Evolutionary conservation across 2,113 vertebrate genomes (phyloP).

Genomic region (Syngnathus typhle): DNA sequence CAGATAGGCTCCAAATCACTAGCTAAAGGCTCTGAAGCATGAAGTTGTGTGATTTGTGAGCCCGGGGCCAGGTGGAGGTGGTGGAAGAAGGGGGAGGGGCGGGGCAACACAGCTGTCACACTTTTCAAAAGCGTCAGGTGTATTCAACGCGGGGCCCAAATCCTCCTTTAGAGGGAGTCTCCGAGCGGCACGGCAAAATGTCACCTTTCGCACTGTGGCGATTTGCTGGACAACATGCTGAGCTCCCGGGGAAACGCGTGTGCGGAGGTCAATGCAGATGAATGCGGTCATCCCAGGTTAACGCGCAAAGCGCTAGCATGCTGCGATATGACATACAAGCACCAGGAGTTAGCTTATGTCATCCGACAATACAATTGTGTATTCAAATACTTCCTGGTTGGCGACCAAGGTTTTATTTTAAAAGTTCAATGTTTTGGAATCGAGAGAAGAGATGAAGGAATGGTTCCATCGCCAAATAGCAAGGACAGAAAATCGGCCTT

Average conservation of each 20-base stretch:
- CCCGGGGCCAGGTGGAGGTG: constrained; percentile 44
- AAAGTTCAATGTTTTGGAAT: not conserved
- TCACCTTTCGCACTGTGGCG: constrained; percentile 36
- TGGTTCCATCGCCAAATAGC: not conserved
- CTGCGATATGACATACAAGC: constrained; percentile 1
- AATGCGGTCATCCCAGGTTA: constrained; percentile 44
- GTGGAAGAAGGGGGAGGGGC: constrained; percentile 5
- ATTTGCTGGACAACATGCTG: constrained; percentile 31
- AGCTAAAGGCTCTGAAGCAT: constrained; percentile 58
- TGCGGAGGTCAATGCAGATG: constrained; percentile 48
- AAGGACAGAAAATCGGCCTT: not conserved
- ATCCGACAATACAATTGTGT: not conserved
- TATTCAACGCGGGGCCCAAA: constrained; percentile 8
- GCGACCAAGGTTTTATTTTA: not conserved
- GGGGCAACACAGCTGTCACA: constrained; percentile 55
- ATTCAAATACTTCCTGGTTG: too few species aligned
- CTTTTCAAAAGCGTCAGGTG: constrained; percentile 59
- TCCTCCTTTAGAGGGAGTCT: constrained; percentile 4
- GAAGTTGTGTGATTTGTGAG: constrained; percentile 65
- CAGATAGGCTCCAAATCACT: constrained; percentile 69
- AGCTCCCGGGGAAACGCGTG: constrained; percentile 33
- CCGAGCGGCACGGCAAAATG: constrained; percentile 34
- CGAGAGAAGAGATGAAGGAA: not conserved
- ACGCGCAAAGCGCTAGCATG: constrained; percentile 16
- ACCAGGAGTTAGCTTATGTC: not conserved